Percentiles rank a stretch among this genome's conserved stretches.
These are phyloP conservation scores for Diadophis punctatus DNA, from an alignment of 2,113 vertebrate genomes.

Conservation along the genomic window DNA sequence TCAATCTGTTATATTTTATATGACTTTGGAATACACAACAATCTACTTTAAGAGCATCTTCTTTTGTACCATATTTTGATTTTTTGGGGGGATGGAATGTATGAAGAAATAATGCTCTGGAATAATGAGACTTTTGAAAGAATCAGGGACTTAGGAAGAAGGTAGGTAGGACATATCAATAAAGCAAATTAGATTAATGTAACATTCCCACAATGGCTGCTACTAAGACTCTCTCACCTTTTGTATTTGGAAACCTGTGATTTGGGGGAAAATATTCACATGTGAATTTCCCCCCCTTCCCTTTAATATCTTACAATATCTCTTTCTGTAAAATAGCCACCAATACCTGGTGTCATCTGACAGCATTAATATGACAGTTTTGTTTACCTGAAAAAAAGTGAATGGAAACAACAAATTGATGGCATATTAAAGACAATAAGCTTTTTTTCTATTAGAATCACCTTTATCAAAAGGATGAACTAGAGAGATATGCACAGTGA, in stretches of 20 bases:
- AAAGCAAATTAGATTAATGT: not conserved
- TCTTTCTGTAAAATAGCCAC: conserved; percentile 12
- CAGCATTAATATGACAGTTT: not conserved
- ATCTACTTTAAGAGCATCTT: not conserved
- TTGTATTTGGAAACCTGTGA: not conserved
- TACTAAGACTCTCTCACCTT: not conserved
- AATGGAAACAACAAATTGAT: not conserved
- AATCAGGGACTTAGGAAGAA: not conserved
- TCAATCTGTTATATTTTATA: not conserved
- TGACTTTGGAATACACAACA: not conserved
- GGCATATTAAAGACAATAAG: not conserved
- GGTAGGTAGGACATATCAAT: not conserved
- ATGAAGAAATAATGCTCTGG: not conserved
- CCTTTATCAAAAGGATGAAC: not conserved
- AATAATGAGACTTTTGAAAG: not conserved
- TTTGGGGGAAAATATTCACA: not conserved
- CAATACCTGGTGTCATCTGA: conserved; percentile 2
- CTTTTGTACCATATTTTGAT: conserved; percentile 13
- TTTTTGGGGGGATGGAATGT: not conserved
- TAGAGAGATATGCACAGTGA: not conserved
- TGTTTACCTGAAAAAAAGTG: not conserved
- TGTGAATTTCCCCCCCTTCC: fast-evolving
- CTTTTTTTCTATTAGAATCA: not conserved
- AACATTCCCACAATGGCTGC: not conserved
- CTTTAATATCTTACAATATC: not conserved